phyloP scores from a whole-genome alignment of 1,140 invertebrate species.

The Magallana ariakensis region DNA sequence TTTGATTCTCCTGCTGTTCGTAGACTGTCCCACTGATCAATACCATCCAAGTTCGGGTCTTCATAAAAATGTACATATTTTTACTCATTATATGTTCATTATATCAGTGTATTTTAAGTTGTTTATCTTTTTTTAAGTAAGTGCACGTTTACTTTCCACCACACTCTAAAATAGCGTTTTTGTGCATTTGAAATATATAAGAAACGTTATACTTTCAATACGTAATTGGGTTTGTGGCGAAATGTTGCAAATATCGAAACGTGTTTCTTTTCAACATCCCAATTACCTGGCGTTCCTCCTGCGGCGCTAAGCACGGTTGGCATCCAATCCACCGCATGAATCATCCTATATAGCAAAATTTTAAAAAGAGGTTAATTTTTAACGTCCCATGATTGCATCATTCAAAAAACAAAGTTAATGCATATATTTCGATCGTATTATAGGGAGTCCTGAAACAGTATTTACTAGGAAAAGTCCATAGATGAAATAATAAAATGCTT shows the following conservation, averaged over 20 bases:
- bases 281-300: conserved; percentile 58
- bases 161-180: no score
- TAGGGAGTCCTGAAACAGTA: no score
- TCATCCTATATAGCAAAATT: background rate
- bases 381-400: background rate
- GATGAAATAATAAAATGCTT: no score
- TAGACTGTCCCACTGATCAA: conserved; percentile 62
- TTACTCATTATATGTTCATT: background rate
- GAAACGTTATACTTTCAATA: no score
- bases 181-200: no score
- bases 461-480: no score
- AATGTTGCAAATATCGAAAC: no score
- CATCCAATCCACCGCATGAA: conserved; percentile 70
- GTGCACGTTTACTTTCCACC: no score
- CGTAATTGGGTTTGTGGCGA: no score
- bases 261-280: background rate
- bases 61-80: background rate
- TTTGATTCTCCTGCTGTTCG: conserved; percentile 45
- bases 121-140: background rate
- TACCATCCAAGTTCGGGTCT: conserved; percentile 64
- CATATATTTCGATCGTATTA: no score
- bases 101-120: background rate
- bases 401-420: background rate
- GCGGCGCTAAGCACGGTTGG: conserved; percentile 66
- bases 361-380: background rate